A percentile compares a stretch with the other conserved stretches of the same genome.
Conservation (phyloP, 1,140 invertebrate species). For the Hylyphantes graminicola region DNA sequence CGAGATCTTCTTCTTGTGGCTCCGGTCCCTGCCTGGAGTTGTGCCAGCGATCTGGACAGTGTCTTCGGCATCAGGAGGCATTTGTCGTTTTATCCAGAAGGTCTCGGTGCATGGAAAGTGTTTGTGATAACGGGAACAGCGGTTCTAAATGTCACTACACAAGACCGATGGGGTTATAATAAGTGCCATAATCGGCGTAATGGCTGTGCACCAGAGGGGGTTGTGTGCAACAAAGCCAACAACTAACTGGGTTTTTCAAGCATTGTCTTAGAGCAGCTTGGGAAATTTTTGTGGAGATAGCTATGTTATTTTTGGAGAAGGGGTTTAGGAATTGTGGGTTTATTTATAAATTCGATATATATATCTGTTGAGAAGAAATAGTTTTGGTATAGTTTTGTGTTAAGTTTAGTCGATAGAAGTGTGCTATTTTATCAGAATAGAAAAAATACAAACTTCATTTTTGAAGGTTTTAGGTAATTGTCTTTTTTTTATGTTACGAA, state of each 20-base stretch:
- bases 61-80: constrained; percentile 4
- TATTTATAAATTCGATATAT: too few species aligned
- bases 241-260: not conserved
- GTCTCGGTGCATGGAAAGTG: not conserved
- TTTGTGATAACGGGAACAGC: constrained; percentile 49
- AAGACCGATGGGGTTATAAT: constrained; percentile 52
- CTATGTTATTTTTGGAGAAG: too few species aligned
- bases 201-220: not conserved
- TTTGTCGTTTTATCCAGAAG: constrained; percentile 2
- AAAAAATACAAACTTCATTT: too few species aligned
- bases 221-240: not conserved
- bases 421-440: too few species aligned
- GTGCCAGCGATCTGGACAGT: constrained; percentile 32
- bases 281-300: too few species aligned
- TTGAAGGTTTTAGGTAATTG: too few species aligned
- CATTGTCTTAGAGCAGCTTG: too few species aligned
- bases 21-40: constrained; percentile 29
- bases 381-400: too few species aligned
- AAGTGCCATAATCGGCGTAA: constrained; percentile 34
- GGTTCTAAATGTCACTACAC: constrained; percentile 34
- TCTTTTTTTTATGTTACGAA: too few species aligned
- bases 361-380: too few species aligned
- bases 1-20: constrained; percentile 12
- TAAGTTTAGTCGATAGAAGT: too few species aligned
- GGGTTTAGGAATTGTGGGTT: too few species aligned